phyloP scores from a whole-genome alignment of 2,888 invertebrate genomes.

The Andrena minutula region DNA sequence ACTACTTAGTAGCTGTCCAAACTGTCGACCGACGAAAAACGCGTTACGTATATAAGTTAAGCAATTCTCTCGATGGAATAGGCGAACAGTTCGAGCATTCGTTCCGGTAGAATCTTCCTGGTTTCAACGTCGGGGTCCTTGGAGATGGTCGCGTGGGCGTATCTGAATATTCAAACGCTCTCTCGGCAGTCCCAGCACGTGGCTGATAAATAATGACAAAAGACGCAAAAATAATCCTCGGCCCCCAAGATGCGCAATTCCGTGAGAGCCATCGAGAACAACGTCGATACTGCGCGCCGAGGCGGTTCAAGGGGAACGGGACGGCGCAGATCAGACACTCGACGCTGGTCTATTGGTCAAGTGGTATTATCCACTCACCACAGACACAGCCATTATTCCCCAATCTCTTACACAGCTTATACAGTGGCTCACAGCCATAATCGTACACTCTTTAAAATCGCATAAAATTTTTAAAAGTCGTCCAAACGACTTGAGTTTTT shows the following conservation, averaged over 20 bases:
- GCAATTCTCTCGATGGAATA: background rate
- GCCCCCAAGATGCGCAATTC: slow-evolving; percentile 56
- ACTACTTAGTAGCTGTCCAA: background rate
- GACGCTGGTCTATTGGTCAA: background rate
- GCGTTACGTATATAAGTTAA: slow-evolving; percentile 11
- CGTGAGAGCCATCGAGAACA: slow-evolving; percentile 31
- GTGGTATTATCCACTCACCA: background rate
- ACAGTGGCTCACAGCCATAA: too few species aligned
- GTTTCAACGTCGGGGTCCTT: slow-evolving; percentile 58
- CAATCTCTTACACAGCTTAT: background rate
- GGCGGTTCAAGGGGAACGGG: background rate
- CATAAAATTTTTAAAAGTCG: too few species aligned
- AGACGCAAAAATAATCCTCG: slow-evolving; percentile 76
- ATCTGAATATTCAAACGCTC: slow-evolving; percentile 81
- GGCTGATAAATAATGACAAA: slow-evolving; percentile 77
- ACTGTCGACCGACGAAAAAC: slow-evolving; percentile 13
- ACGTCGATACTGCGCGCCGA: slow-evolving; percentile 6
- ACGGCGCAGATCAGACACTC: background rate
- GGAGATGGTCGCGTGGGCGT: slow-evolving; percentile 76
- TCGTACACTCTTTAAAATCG: too few species aligned
- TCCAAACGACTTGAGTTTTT: too few species aligned
- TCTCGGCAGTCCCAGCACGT: slow-evolving; percentile 58
- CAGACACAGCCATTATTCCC: slow-evolving; percentile 1
- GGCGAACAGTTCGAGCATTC: slow-evolving; percentile 2
- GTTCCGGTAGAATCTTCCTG: slow-evolving; percentile 55